Base-by-base conservation (phyloP, 2,797 vertebrate species). In the Hippoglossus hippoglossus region DNA sequence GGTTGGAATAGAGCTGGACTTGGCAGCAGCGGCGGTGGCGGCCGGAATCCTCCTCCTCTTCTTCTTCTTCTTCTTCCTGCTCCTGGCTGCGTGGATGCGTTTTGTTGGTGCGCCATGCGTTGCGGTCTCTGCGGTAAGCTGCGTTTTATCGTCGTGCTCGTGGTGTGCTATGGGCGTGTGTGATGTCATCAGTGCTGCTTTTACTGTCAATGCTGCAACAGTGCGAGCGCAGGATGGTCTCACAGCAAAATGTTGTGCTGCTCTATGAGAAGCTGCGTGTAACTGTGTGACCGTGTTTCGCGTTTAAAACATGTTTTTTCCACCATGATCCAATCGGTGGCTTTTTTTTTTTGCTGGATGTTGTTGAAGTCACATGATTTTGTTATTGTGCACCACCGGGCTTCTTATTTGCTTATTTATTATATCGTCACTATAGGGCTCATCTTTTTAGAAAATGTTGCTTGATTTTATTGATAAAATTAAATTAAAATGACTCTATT, bases 1-100 rank as follows among this genome's bases (percentile, higher is more conserved):
- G 96, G 95, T 93, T 93, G 93, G 94, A 95, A 96, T 95, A 91
- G 95, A 94, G 94, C 88, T 93, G 94, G 94, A 83, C 93, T 94
- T 84, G 84, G 95, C 94, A 92, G 93, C 91, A 94, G 44, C 44
- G 93, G 93, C 92, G 86, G 93, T 81, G 57, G 87, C 47, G n/a
- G 44, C 44, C 36, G 3, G 12, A 39, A 12, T 39, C 36, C 12
- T 39, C 10, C 36, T 39, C 34, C 10, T 36, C 34, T 8, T 34
- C 34, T 3, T 36, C 34, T 3, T 36, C 34, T 39, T 13, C 36
- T 39, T 39, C 36, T 16, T 19, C 4, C 15, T 19, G 44, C 44
- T 19, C 44, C 44, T 19, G 44, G 6, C 18, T 19, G 44, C 72
- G 88, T 94, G 95, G 93, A 91, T 79, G 82, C 82, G 66, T 91